Percentiles rank a stretch among this genome's conserved stretches.
Evolutionary conservation across 1,140 invertebrate species (phyloP).

Genomic region (Sweltsa coloradensis): DNA sequence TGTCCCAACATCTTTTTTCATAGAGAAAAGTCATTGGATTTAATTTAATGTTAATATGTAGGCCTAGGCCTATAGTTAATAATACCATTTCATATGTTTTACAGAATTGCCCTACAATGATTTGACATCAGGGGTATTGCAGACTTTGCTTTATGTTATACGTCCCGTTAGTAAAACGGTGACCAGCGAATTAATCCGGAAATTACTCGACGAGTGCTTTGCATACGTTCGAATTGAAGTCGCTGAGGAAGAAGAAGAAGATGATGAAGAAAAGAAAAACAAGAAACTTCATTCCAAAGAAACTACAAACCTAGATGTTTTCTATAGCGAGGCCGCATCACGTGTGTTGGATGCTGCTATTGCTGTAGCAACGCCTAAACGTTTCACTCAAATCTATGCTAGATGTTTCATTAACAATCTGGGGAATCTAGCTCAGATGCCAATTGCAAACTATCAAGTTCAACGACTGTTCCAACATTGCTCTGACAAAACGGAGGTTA

Average conservation of each 20-base stretch:
- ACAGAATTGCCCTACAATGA: slow-evolving; percentile 51
- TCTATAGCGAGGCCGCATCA: slow-evolving; percentile 38
- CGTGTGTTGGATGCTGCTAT: slow-evolving; percentile 8
- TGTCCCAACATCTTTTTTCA: too few species aligned
- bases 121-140: slow-evolving; percentile 56
- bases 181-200: slow-evolving; percentile 41
- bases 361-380: neutral
- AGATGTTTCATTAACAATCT: slow-evolving; percentile 6
- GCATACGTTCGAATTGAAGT: slow-evolving; percentile 24
- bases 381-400: slow-evolving; percentile 8
- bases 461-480: slow-evolving; percentile 3
- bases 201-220: slow-evolving; percentile 47
- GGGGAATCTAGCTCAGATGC: neutral
- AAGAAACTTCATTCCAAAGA: slow-evolving; percentile 3
- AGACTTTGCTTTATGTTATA: slow-evolving; percentile 48
- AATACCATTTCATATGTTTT: slow-evolving; percentile 3
- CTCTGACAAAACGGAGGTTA: neutral
- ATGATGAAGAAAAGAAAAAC: slow-evolving; percentile 18
- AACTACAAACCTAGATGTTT: slow-evolving; percentile 35
- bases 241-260: slow-evolving; percentile 28
- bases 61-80: too few species aligned
- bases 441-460: slow-evolving; percentile 1
- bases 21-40: too few species aligned
- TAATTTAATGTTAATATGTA: too few species aligned
- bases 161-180: slow-evolving; percentile 43